A percentile compares a stretch with the other conserved stretches of the same genome.
These are phyloP conservation scores for Anguilla japonica DNA, from an alignment of 2,113 vertebrate species.

Conservation along the genomic window DNA sequence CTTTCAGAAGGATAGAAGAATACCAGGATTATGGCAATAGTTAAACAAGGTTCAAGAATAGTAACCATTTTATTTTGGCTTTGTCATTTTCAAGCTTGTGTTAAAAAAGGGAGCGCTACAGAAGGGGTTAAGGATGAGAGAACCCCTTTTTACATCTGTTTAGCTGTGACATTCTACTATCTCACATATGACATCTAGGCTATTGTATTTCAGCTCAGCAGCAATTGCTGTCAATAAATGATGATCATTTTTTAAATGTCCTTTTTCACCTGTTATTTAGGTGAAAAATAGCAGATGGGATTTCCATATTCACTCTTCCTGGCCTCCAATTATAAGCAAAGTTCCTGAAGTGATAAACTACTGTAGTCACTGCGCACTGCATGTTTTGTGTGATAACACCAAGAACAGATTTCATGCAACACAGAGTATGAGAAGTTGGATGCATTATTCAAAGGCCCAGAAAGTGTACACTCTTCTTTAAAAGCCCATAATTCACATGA, in stretches of 20 bases:
- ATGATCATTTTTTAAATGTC: background rate
- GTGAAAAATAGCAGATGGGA: background rate
- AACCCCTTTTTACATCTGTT: no score
- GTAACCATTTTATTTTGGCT: no score
- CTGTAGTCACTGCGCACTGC: background rate
- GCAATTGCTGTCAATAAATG: background rate
- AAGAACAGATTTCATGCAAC: slow-evolving; percentile 4
- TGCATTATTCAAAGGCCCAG: background rate
- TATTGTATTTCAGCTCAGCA: background rate
- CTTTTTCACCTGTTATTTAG: background rate
- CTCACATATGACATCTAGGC: no score
- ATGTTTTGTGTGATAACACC: background rate
- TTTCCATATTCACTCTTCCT: background rate
- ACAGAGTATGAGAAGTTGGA: background rate
- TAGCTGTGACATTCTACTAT: no score
- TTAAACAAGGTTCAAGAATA: no score
- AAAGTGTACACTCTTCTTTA: slow-evolving; percentile 11
- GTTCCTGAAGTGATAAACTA: background rate
- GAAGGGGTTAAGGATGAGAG: no score
- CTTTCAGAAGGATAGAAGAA: no score
- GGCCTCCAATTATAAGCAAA: background rate
- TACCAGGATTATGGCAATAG: no score
- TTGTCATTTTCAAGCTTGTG: no score
- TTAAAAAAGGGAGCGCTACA: no score
- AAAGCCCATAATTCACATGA: slow-evolving; percentile 2